phyloP scores from a whole-genome alignment of 2,888 invertebrate genomes.

The Sphecodes monilicornis region DNA sequence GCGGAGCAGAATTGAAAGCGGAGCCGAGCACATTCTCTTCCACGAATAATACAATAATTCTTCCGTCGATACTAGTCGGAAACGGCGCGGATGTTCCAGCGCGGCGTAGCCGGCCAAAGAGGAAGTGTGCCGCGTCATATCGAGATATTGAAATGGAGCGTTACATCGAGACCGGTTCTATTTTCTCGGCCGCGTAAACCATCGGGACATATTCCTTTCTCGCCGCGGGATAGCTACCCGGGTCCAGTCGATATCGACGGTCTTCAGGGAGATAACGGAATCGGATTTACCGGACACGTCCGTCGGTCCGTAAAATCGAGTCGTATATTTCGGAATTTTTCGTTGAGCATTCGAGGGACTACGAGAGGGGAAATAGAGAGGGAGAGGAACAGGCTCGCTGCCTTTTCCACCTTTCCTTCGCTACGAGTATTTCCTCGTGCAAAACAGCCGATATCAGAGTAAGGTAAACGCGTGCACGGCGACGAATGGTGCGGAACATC shows the following conservation, averaged over 20 bases:
- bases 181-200: conserved; percentile 61
- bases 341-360: conserved; percentile 20
- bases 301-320: conserved; percentile 70
- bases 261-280: conserved; percentile 62
- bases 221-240: conserved; percentile 49
- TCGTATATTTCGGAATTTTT: conserved; percentile 70
- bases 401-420: not conserved
- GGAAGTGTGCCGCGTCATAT: conserved; percentile 45
- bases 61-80: conserved; percentile 28
- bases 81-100: conserved; percentile 21
- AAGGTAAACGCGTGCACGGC: conserved; percentile 3
- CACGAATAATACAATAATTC: conserved; percentile 58
- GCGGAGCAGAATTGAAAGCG: conserved; percentile 11
- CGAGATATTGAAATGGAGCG: conserved; percentile 61
- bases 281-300: conserved; percentile 67
- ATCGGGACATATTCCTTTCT: conserved; percentile 59
- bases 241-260: conserved; percentile 63
- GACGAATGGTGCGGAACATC: conserved; percentile 9
- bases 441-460: not conserved
- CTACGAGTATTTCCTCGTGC: not conserved
- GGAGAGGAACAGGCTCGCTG: not conserved
- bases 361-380: not conserved
- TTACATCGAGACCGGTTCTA: conserved; percentile 58
- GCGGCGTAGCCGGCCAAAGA: conserved; percentile 16
- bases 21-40: conserved; percentile 10